phyloP scores from a whole-genome alignment of 2,113 vertebrate species.

The Echinops telfairi region DNA sequence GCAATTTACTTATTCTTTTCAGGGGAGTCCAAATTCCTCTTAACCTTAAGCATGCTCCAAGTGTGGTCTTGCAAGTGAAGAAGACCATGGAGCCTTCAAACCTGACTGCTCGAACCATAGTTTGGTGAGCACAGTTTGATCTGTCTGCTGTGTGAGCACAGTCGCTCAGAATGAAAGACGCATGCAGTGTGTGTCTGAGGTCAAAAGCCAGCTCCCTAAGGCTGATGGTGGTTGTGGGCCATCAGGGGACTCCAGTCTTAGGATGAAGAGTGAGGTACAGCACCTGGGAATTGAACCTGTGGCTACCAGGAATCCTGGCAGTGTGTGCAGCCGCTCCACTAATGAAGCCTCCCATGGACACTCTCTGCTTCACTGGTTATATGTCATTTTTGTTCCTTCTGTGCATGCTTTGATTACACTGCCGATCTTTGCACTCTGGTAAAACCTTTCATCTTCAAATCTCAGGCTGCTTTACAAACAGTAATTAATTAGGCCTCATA shows the following conservation, averaged over 20 bases:
- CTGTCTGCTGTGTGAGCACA: neutral
- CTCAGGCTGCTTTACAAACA: slow-evolving; percentile 64
- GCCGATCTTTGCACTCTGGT: neutral
- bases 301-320: neutral
- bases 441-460: slow-evolving; percentile 44
- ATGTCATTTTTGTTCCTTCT: slow-evolving; percentile 10
- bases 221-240: neutral
- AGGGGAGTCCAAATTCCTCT: neutral
- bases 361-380: neutral
- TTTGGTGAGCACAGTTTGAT: neutral
- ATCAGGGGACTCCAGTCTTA: neutral
- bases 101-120: neutral
- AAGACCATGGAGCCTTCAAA: neutral
- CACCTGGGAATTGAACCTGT: slow-evolving; percentile 7
- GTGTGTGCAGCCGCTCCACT: neutral
- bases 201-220: neutral
- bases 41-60: neutral
- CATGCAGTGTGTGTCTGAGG: neutral
- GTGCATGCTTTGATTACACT: neutral
- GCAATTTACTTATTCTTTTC: neutral
- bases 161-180: neutral
- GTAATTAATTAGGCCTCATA: slow-evolving; percentile 74
- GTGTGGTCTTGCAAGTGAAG: neutral
- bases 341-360: neutral
- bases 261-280: neutral